These are phyloP conservation scores for Unio delphinus DNA, from an alignment of 2,888 invertebrate genomes.

Conservation along the genomic window DNA sequence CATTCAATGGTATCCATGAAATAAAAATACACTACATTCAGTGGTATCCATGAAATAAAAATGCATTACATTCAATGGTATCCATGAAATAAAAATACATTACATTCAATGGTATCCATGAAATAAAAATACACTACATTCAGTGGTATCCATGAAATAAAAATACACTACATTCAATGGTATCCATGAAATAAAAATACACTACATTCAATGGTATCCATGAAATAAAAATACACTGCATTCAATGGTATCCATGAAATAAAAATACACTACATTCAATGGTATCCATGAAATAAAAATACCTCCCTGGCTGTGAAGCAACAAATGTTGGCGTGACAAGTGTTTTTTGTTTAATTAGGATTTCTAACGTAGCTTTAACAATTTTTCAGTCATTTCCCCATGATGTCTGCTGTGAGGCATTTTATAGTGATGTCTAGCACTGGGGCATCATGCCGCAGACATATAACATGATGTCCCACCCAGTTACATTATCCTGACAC, in stretches of 20 bases:
- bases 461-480: no score
- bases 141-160: constrained; percentile 81
- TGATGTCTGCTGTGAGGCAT: no score
- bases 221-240: constrained; percentile 90
- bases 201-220: constrained; percentile 85
- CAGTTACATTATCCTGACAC: no score
- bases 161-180: no score
- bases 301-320: constrained; percentile 73
- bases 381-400: no score
- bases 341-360: no score
- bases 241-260: constrained; percentile 82
- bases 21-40: constrained; percentile 88
- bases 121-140: constrained; percentile 89
- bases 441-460: no score
- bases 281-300: not conserved
- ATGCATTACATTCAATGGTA: constrained; percentile 89
- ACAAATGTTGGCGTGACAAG: not conserved
- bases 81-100: constrained; percentile 76
- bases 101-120: constrained; percentile 88
- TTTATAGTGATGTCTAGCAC: no score
- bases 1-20: constrained; percentile 94
- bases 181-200: not conserved
- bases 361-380: no score
- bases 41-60: constrained; percentile 84
- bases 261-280: no score